Evolutionary conservation across 2,888 invertebrate genomes (phyloP).

Genomic region (Drosophila anomalata): DNA sequence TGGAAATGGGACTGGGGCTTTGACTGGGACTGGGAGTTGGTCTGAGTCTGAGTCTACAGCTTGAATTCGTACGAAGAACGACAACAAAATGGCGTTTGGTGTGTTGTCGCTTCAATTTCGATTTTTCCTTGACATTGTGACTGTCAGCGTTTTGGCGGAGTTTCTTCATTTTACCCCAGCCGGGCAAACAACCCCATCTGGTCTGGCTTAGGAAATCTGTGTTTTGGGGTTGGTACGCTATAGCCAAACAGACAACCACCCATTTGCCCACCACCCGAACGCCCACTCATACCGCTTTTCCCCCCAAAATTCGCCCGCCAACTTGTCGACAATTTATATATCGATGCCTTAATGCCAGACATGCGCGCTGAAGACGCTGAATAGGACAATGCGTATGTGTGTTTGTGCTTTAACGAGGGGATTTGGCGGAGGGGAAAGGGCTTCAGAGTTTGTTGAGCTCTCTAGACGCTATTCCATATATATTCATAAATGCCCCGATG

Average conservation of each 20-base stretch:
- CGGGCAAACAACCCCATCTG: conserved; percentile 60
- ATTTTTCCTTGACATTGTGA: conserved; percentile 75
- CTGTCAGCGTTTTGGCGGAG: conserved; percentile 47
- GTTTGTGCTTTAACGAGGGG: conserved; percentile 1
- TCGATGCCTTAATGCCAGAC: conserved; percentile 59
- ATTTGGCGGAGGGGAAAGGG: neutral
- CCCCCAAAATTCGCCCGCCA: conserved; percentile 7
- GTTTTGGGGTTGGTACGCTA: conserved; percentile 69
- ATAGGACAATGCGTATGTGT: conserved; percentile 5
- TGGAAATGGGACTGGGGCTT: conserved; percentile 9
- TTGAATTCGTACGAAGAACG: conserved; percentile 13
- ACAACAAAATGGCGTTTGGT: conserved; percentile 64
- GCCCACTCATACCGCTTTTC: conserved; percentile 22
- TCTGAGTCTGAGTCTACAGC: conserved; percentile 8
- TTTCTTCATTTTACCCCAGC: conserved; percentile 68
- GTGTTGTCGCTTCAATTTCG: conserved; percentile 54
- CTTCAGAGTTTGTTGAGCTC: conserved; percentile 54
- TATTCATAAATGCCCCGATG: conserved; percentile 64
- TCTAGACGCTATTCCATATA: conserved; percentile 48
- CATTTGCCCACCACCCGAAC: conserved; percentile 31
- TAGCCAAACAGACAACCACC: conserved; percentile 21
- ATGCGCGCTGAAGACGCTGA: conserved; percentile 67
- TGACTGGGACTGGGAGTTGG: conserved; percentile 4
- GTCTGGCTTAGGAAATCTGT: conserved; percentile 68
- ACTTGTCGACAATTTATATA: conserved; percentile 52